A percentile compares a stretch with the other conserved stretches of the same genome.
These are phyloP conservation scores for Chrysocyon brachyurus DNA, from an alignment of 2,797 vertebrate genomes.

Conservation along the genomic window DNA sequence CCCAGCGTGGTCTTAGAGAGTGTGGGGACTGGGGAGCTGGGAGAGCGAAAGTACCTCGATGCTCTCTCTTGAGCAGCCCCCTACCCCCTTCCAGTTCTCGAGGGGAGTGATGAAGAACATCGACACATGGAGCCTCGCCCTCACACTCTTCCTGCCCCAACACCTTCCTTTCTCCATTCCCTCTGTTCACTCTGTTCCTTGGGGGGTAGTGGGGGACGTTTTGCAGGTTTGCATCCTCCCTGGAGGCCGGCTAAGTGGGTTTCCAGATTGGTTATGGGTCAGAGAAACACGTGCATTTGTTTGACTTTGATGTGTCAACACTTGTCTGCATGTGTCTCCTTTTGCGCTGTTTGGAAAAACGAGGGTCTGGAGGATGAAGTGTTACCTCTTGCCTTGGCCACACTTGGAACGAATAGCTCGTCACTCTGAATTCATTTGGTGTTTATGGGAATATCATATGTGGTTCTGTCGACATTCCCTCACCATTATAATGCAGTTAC, in stretches of 20 bases:
- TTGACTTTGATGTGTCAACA: conserved; percentile 56
- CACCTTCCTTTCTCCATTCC: not conserved
- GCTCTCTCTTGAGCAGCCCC: not conserved
- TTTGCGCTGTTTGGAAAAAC: conserved; percentile 13
- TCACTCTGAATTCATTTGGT: not conserved
- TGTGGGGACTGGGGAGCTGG: not conserved
- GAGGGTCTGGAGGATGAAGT: not conserved
- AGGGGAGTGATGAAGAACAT: not conserved
- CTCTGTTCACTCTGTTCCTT: not conserved
- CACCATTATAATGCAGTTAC: conserved; percentile 75
- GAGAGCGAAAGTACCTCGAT: accelerated
- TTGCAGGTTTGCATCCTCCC: not conserved
- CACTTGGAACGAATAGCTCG: not conserved
- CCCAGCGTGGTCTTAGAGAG: not conserved
- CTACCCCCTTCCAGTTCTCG: not conserved
- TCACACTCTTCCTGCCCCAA: not conserved
- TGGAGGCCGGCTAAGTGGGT: not conserved
- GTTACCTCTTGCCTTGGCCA: conserved; percentile 28
- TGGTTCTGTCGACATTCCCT: conserved; percentile 72
- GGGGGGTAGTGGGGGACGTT: not conserved
- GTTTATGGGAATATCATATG: conserved; percentile 24
- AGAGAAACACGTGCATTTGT: conserved; percentile 64
- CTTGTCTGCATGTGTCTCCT: conserved; percentile 58
- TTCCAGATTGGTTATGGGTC: conserved; percentile 64
- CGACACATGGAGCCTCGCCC: accelerated